Base-by-base conservation (phyloP, 2,888 invertebrate species). In the Drosophila subquinaria region DNA sequence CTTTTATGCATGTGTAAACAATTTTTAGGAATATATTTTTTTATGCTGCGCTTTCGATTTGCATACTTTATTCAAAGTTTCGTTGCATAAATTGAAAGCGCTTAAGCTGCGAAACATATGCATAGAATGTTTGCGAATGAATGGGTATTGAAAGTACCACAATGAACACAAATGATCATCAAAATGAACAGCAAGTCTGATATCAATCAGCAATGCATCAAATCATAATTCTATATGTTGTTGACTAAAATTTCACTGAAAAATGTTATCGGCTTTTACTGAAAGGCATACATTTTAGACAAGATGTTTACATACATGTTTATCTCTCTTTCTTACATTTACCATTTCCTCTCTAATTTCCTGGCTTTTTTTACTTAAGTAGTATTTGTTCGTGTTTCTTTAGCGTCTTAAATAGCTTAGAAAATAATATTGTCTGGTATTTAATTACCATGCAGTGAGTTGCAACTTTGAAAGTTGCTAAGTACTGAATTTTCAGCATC, bases 1-100 rank as follows among this genome's bases (percentile, higher is more conserved):
- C 47, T 79, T 74, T 67, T 62, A 79, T 77, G 79, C 79, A 70
- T 77, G 59, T 62, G 61, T 52, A 55, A 79, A 70, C 61, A 67
- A 50, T 63, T 64, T 69, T 74, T 66, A 10, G 55, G 33, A 61
- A 61, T 65, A 35, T 45, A 17, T 3, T 52, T 55, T 43, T 63
- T 62, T 65, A 51, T 64, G 38, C 50, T 55, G 57, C 64, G 64
- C 43, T 48, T 55, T 27, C 48, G 55, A 56, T 9, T 65, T 74
- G 43, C 11, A 62, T 27, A 61, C 17, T 38, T 23, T 17, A 43
- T 47, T 27, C 38, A 36, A 50, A 40, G 20, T 50, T 57, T 45
- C 45, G 35, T n/a, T 76, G 74, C 78, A 73, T 56, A 76, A 64
- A 68, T 64, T 55, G 45, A 10, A n/a, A 9, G 15, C 36, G 53